A percentile compares a stretch with the other conserved stretches of the same genome.
Evolutionary conservation across 2,888 invertebrate species (phyloP).

Genomic region (Horisme vitalbata): DNA sequence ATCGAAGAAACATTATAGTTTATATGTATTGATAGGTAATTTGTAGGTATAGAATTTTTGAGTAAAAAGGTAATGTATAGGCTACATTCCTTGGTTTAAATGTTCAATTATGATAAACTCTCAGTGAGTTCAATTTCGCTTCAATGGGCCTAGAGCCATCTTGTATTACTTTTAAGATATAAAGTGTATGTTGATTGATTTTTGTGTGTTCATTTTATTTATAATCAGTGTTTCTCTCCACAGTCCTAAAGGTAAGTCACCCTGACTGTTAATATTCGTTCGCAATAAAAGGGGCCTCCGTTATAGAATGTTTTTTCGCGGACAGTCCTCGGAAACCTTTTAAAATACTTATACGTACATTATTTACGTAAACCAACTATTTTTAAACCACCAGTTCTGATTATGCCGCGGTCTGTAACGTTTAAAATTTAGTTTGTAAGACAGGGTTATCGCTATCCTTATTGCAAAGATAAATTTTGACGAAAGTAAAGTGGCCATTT

Average conservation of each 20-base stretch:
- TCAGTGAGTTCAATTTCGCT: slow-evolving; percentile 51
- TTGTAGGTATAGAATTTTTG: slow-evolving; percentile 27
- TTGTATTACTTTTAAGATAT: slow-evolving; percentile 81
- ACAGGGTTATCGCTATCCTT: too few species aligned
- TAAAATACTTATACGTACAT: too few species aligned
- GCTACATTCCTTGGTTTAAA: slow-evolving; percentile 65
- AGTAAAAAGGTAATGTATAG: slow-evolving; percentile 66
- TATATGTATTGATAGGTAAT: slow-evolving; percentile 49
- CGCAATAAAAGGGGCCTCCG: slow-evolving; percentile 5
- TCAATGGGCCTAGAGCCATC: slow-evolving; percentile 51
- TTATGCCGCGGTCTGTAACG: too few species aligned
- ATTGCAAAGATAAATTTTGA: too few species aligned
- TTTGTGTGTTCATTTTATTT: slow-evolving; percentile 80
- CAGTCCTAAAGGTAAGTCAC: slow-evolving; percentile 76
- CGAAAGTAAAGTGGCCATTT: too few species aligned
- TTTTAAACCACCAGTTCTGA: too few species aligned
- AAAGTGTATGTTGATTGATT: slow-evolving; percentile 82
- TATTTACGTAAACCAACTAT: too few species aligned
- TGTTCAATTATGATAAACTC: slow-evolving; percentile 56
- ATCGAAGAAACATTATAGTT: slow-evolving; percentile 43
- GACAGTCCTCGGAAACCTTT: too few species aligned
- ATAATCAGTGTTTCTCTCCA: slow-evolving; percentile 75
- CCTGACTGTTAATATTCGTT: slow-evolving; percentile 41
- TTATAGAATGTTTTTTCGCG: too few species aligned
- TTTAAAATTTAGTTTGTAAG: too few species aligned